phyloP scores from a whole-genome alignment of 2,113 vertebrate genomes.

The Zonotrichia leucophrys region DNA sequence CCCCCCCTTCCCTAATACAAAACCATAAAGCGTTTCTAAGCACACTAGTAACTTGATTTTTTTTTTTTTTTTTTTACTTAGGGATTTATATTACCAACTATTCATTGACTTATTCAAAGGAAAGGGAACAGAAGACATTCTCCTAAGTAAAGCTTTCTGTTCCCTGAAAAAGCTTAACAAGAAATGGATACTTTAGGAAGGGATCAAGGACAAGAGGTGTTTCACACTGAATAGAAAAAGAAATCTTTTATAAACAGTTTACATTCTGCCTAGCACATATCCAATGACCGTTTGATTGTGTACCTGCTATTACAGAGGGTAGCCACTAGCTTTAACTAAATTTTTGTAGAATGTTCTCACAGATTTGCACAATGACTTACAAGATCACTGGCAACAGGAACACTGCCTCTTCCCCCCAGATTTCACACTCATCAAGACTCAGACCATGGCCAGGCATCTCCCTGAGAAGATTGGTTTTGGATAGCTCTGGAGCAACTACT shows the following conservation, averaged over 20 bases:
- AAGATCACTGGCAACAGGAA: neutral
- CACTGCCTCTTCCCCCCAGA: neutral
- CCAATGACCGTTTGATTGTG: neutral
- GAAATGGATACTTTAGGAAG: conserved; percentile 51
- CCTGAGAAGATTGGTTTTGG: neutral
- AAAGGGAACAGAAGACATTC: conserved; percentile 18
- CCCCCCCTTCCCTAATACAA: neutral
- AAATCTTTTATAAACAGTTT: conserved; percentile 47
- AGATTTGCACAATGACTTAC: conserved; percentile 30
- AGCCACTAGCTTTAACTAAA: neutral
- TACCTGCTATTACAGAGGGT: neutral
- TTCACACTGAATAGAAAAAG: conserved; percentile 20
- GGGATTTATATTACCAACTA: conserved; percentile 20
- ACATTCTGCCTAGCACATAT: conserved; percentile 8
- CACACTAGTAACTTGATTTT: neutral
- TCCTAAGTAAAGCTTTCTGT: conserved; percentile 29
- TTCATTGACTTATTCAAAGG: neutral
- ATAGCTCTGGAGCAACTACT: neutral
- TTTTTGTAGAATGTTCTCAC: conserved; percentile 19
- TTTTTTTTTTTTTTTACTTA: neutral
- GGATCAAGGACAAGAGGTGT: conserved; percentile 14
- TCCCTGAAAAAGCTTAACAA: conserved; percentile 38
- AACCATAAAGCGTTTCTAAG: neutral
- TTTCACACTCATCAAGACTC: neutral
- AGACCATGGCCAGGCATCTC: neutral